Percentiles rank a stretch among this genome's conserved stretches.
These are phyloP conservation scores for Coregonus suidteri DNA, from an alignment of 2,797 vertebrate species.

Conservation along the genomic window DNA sequence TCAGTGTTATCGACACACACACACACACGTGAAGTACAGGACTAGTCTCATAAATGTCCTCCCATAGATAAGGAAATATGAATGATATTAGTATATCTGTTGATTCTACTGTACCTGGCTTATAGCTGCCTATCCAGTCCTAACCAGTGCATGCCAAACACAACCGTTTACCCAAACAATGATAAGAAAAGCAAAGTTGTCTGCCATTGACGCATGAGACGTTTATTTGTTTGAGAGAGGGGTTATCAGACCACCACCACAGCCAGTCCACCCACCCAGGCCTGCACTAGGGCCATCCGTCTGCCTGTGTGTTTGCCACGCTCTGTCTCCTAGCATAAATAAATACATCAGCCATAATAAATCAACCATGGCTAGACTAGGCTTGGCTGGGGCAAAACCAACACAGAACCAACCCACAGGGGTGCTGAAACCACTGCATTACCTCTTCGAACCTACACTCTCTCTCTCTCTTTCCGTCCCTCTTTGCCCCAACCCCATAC, in stretches of 20 bases:
- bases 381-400: too few relatives aligned
- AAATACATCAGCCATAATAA: constrained; percentile 21
- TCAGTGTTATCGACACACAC: too few relatives aligned
- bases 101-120: neutral
- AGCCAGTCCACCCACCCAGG: neutral
- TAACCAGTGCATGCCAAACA: neutral
- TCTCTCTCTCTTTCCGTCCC: neutral
- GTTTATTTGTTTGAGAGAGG: constrained; percentile 36
- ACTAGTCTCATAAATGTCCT: too few relatives aligned
- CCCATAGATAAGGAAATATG: too few relatives aligned
- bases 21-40: too few relatives aligned
- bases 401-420: neutral
- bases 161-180: neutral
- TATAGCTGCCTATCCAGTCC: neutral
- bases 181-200: neutral
- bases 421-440: neutral
- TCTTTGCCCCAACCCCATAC: neutral
- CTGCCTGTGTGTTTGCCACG: constrained; percentile 9
- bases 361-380: constrained; percentile 2
- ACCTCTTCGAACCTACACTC: neutral
- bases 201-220: constrained; percentile 14
- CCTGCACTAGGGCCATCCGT: neutral
- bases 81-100: neutral
- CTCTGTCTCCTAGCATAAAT: constrained; percentile 34
- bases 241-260: constrained; percentile 6